Percentiles rank a stretch among this genome's conserved stretches.
Evolutionary conservation across 2,797 vertebrate species (phyloP).

Genomic region (Tragelaphus eurycerus): DNA sequence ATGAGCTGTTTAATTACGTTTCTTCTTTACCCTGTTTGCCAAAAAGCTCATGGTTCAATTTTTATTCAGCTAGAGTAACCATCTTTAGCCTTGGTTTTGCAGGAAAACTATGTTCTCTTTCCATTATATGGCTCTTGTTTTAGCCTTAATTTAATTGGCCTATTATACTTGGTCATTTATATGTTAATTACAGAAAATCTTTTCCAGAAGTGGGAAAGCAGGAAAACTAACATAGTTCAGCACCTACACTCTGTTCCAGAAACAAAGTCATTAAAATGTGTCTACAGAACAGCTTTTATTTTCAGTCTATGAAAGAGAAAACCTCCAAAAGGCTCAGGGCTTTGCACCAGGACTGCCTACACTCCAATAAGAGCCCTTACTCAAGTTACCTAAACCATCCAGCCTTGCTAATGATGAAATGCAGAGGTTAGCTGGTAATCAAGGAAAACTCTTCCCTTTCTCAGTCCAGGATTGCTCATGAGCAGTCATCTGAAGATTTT

Average conservation of each 20-base stretch:
- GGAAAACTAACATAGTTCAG: constrained; percentile 35
- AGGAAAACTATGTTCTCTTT: constrained; percentile 44
- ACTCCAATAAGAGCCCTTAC: not conserved
- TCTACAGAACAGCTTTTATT: constrained; percentile 22
- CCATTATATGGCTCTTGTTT: constrained; percentile 23
- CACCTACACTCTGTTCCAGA: constrained; percentile 40
- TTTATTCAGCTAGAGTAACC: not conserved
- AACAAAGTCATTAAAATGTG: constrained; percentile 55
- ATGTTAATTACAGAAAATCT: constrained; percentile 62
- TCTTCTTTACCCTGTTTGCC: not conserved
- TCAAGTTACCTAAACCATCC: not conserved
- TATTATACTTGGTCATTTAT: constrained; percentile 63
- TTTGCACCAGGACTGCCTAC: not conserved
- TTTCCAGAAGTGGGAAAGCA: constrained; percentile 37
- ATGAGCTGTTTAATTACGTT: not conserved
- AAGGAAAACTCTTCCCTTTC: not conserved
- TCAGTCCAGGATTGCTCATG: not conserved
- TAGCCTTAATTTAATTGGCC: constrained; percentile 46
- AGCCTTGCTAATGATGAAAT: constrained; percentile 5
- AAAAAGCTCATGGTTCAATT: constrained; percentile 25
- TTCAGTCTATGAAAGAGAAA: constrained; percentile 40
- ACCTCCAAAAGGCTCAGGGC: not conserved
- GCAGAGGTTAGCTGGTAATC: not conserved
- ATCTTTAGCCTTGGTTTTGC: constrained; percentile 38
- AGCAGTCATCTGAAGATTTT: constrained; percentile 38